Percentiles rank a stretch among this genome's conserved stretches.
Conservation (phyloP, 2,888 invertebrate genomes). For the Polylopha cassiicola region DNA sequence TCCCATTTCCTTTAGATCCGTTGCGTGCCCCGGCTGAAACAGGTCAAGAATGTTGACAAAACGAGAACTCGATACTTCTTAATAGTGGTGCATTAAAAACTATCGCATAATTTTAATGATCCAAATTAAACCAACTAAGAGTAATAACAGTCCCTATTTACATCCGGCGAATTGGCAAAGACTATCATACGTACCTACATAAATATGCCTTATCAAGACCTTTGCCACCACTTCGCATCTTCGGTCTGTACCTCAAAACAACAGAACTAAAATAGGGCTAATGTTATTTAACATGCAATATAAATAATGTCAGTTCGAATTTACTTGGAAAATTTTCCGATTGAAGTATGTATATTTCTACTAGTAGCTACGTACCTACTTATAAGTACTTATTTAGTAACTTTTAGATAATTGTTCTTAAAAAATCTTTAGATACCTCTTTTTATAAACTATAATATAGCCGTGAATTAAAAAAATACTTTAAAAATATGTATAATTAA, state of each 20-base stretch:
- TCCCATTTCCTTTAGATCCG: constrained; percentile 47
- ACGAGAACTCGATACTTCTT: too few species aligned
- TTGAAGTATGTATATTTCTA: too few species aligned
- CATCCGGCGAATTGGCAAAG: constrained; percentile 66
- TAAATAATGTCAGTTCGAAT: constrained; percentile 28
- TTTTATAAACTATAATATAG: too few species aligned
- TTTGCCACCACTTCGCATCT: constrained; percentile 45
- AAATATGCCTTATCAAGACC: constrained; percentile 56
- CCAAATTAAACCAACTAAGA: constrained; percentile 44
- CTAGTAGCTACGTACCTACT: neutral
- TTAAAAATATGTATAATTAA: too few species aligned
- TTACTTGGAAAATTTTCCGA: too few species aligned
- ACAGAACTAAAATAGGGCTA: constrained; percentile 33
- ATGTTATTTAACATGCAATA: constrained; percentile 34
- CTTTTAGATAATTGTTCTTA: too few species aligned
- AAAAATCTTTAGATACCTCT: too few species aligned
- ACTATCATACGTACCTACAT: constrained; percentile 38
- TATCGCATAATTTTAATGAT: constrained; percentile 32
- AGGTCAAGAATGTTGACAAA: constrained; percentile 10
- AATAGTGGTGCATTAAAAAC: constrained; percentile 11
- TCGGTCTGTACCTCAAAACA: constrained; percentile 42
- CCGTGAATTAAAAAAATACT: too few species aligned
- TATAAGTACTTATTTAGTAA: too few species aligned
- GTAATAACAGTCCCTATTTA: constrained; percentile 27
- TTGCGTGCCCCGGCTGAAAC: constrained; percentile 26